These are phyloP conservation scores for Donacobius atricapilla DNA, from an alignment of 2,113 vertebrate genomes.

Conservation along the genomic window DNA sequence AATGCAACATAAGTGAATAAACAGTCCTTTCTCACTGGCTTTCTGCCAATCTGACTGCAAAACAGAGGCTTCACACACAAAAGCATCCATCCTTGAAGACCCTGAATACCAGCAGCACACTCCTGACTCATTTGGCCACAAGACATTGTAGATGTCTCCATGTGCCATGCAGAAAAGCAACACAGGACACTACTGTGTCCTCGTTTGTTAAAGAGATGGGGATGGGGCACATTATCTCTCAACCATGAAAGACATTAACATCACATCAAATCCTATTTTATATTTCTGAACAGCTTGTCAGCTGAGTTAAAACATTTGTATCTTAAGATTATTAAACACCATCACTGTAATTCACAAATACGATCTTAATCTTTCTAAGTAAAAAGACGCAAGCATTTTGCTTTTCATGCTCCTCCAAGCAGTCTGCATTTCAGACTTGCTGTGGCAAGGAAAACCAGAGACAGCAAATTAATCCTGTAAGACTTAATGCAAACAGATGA, in stretches of 20 bases:
- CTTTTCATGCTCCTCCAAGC: neutral
- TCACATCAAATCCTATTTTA: neutral
- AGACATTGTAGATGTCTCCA: neutral
- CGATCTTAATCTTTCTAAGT: neutral
- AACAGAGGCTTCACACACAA: neutral
- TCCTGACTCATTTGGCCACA: neutral
- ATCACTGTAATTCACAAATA: neutral
- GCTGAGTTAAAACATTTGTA: neutral
- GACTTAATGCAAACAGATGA: neutral
- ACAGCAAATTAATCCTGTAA: neutral
- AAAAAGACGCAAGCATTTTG: neutral
- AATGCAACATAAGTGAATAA: slow-evolving; percentile 23
- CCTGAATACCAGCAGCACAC: neutral
- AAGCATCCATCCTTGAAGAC: slow-evolving; percentile 32
- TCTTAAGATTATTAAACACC: neutral
- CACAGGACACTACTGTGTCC: neutral
- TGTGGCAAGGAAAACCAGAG: neutral
- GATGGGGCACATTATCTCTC: neutral
- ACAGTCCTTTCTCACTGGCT: neutral
- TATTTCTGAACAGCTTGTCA: neutral
- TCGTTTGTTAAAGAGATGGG: neutral
- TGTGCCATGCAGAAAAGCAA: neutral
- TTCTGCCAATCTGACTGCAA: neutral
- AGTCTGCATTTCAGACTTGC: neutral
- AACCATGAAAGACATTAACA: neutral